Conservation (phyloP, 2,797 vertebrate species). For the Muscicapa comitata region DNA sequence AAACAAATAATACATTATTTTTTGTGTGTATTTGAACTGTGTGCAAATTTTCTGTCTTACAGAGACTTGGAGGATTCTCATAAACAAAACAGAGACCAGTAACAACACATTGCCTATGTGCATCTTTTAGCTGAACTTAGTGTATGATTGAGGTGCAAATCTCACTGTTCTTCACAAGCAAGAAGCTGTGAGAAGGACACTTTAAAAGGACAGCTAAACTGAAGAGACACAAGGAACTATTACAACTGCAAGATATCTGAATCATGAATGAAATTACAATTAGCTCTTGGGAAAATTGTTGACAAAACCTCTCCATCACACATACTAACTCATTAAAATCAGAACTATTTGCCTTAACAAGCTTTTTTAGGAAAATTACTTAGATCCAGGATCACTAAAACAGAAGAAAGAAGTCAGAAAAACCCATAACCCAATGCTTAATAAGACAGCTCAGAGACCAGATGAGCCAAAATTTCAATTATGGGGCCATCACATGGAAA, state of each 20-base stretch:
- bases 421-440: not conserved
- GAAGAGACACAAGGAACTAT: not conserved
- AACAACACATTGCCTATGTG: not conserved
- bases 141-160: not conserved
- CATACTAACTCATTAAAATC: not conserved
- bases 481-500: not conserved
- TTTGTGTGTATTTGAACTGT: not conserved
- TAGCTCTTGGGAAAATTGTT: not conserved
- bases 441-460: not conserved
- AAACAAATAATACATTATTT: conserved; percentile 19
- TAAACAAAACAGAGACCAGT: not conserved
- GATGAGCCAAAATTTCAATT: not conserved
- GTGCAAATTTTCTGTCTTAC: not conserved
- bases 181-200: not conserved
- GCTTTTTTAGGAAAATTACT: not conserved
- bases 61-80: not conserved
- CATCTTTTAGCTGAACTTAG: not conserved
- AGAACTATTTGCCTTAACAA: not conserved
- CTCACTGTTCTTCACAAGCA: not conserved
- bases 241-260: not conserved
- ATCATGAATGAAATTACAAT: not conserved
- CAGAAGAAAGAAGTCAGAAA: not conserved
- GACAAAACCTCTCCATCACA: not conserved
- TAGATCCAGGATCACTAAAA: not conserved
- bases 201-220: not conserved